These are phyloP conservation scores for Teleopsis dalmanni DNA, from an alignment of 1,140 invertebrate genomes.

Conservation along the genomic window DNA sequence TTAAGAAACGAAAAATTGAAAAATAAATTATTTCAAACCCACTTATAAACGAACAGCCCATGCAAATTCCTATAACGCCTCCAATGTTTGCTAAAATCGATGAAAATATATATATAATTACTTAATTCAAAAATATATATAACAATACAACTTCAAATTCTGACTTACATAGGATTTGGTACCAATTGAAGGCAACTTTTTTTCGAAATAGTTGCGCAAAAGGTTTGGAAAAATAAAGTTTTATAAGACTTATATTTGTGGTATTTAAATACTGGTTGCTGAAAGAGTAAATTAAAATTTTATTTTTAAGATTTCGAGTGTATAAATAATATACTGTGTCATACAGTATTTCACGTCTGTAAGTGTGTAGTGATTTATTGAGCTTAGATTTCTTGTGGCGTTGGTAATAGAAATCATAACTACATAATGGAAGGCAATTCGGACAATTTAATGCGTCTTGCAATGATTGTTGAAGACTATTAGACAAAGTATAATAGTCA, in stretches of 20 bases:
- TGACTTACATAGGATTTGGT: slow-evolving; percentile 4
- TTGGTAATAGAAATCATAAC: background rate
- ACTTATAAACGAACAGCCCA: background rate
- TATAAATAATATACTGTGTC: background rate
- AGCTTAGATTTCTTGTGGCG: no score
- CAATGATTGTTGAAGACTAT: no score
- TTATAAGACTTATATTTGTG: background rate
- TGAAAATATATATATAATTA: background rate
- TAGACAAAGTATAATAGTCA: no score
- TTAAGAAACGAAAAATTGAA: background rate
- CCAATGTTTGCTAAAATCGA: slow-evolving; percentile 3
- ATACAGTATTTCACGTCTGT: background rate
- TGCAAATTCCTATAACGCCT: background rate
- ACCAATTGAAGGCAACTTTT: background rate
- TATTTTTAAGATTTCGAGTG: background rate
- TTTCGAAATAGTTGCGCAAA: background rate
- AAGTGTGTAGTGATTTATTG: background rate
- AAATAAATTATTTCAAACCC: background rate
- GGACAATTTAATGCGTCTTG: background rate
- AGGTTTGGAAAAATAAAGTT: background rate
- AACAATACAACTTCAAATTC: background rate
- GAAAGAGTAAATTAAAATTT: background rate
- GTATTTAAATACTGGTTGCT: background rate
- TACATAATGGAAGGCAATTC: background rate
- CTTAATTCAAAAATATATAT: background rate